Conservation (phyloP, 2,888 invertebrate genomes). For the Drosophila eohydei region DNA sequence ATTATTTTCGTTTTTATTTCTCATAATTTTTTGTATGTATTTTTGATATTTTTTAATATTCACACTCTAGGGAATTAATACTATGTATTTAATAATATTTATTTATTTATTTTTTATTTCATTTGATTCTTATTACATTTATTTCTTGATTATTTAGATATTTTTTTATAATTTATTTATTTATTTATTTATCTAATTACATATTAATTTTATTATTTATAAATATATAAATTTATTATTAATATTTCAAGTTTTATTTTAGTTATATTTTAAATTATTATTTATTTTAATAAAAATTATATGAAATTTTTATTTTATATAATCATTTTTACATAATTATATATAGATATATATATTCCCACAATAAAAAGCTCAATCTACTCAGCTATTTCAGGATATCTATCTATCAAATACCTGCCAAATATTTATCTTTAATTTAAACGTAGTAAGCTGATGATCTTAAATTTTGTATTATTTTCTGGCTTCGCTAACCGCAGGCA, state of each 20-base stretch:
- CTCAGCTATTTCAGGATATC: not conserved
- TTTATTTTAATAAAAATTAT: too few relatives aligned
- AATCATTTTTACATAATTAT: too few relatives aligned
- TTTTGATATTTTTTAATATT: too few relatives aligned
- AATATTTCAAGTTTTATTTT: not conserved
- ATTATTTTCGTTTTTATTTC: too few relatives aligned
- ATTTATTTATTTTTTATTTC: too few relatives aligned
- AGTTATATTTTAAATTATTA: not conserved
- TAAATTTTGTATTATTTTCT: not conserved
- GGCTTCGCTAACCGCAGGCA: conserved; percentile 43
- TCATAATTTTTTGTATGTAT: too few relatives aligned
- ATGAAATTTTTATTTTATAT: too few relatives aligned
- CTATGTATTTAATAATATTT: too few relatives aligned
- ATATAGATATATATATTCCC: too few relatives aligned
- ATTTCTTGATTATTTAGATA: not conserved
- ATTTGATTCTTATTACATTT: too few relatives aligned
- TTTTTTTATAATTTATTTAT: not conserved
- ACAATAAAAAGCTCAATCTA: too few relatives aligned
- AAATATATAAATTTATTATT: not conserved
- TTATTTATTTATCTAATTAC: not conserved
- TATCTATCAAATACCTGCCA: not conserved
- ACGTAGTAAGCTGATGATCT: not conserved
- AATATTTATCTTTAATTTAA: not conserved
- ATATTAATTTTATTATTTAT: not conserved
- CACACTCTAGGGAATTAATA: too few relatives aligned